A percentile compares a stretch with the other conserved stretches of the same genome.
These are phyloP conservation scores for Pempheris klunzingeri DNA, from an alignment of 2,797 vertebrate genomes.

Conservation along the genomic window DNA sequence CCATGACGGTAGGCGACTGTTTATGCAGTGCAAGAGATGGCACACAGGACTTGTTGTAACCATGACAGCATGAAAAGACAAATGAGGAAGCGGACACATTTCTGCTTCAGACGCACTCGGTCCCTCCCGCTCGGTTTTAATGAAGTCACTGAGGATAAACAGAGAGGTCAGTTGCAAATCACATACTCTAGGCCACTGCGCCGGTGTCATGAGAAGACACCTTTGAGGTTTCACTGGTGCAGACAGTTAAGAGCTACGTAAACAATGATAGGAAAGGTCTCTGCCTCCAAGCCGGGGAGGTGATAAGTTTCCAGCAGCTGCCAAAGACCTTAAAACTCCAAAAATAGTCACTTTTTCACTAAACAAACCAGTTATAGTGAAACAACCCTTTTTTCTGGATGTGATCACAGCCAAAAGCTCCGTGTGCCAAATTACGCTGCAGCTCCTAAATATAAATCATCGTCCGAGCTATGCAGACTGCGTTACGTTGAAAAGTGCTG, in stretches of 20 bases:
- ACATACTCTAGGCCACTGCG: slow-evolving; percentile 44
- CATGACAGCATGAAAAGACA: slow-evolving; percentile 73
- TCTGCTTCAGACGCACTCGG: slow-evolving; percentile 53
- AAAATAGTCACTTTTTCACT: slow-evolving; percentile 77
- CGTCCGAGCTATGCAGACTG: slow-evolving; percentile 35
- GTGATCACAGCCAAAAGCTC: slow-evolving; percentile 50
- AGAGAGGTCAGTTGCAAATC: slow-evolving; percentile 74
- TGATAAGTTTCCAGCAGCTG: slow-evolving; percentile 69
- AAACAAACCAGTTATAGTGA: slow-evolving; percentile 57
- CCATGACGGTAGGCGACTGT: slow-evolving; percentile 38
- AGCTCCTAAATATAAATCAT: slow-evolving; percentile 67
- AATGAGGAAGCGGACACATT: slow-evolving; percentile 56
- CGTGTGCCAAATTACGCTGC: slow-evolving; percentile 54
- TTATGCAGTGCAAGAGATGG: slow-evolving; percentile 38
- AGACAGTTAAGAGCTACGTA: slow-evolving; percentile 65
- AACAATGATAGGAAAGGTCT: slow-evolving; percentile 74
- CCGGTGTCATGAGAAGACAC: slow-evolving; percentile 55
- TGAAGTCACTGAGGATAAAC: slow-evolving; percentile 72
- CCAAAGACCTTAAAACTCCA: slow-evolving; percentile 71
- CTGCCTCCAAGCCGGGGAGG: slow-evolving; percentile 62
- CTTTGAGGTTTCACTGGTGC: slow-evolving; percentile 59
- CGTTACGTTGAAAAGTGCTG: slow-evolving; percentile 54
- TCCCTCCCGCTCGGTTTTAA: slow-evolving; percentile 68
- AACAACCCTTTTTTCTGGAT: slow-evolving; percentile 52
- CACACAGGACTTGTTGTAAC: slow-evolving; percentile 61